Conservation (phyloP, 2,113 vertebrate genomes). For the Rhineura floridana region DNA sequence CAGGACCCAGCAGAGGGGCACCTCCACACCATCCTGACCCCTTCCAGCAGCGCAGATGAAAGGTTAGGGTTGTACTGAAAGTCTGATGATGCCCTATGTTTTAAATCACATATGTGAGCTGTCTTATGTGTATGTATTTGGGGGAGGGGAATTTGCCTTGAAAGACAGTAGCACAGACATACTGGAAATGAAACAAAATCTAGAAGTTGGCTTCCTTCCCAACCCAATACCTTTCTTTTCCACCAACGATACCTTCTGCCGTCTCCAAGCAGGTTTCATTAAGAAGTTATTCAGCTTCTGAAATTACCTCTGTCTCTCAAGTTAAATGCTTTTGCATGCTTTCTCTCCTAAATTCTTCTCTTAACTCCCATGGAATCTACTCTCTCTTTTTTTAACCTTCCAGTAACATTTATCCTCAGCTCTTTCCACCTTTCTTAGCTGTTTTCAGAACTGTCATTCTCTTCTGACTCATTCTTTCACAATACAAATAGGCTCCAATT, state of each 20-base stretch:
- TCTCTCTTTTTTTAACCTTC: not conserved
- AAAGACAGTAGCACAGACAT: not conserved
- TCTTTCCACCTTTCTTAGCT: not conserved
- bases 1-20: too few relatives aligned
- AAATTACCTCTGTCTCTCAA: not conserved
- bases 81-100: too few relatives aligned
- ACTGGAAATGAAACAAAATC: not conserved
- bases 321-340: not conserved
- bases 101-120: not conserved
- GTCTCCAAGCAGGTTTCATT: not conserved
- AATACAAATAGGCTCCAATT: conserved; percentile 13
- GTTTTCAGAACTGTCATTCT: conserved; percentile 8
- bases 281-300: not conserved
- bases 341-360: not conserved
- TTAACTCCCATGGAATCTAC: not conserved
- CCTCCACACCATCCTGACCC: too few relatives aligned
- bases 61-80: too few relatives aligned
- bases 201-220: conserved; percentile 11
- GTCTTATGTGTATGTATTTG: not conserved
- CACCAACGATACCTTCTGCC: not conserved
- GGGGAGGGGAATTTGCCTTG: not conserved
- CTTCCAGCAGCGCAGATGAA: too few relatives aligned
- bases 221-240: not conserved
- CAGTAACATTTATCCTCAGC: not conserved
- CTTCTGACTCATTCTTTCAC: conserved; percentile 11